Base-by-base conservation (phyloP, 2,888 invertebrate species). In the Melipona bicolor region DNA sequence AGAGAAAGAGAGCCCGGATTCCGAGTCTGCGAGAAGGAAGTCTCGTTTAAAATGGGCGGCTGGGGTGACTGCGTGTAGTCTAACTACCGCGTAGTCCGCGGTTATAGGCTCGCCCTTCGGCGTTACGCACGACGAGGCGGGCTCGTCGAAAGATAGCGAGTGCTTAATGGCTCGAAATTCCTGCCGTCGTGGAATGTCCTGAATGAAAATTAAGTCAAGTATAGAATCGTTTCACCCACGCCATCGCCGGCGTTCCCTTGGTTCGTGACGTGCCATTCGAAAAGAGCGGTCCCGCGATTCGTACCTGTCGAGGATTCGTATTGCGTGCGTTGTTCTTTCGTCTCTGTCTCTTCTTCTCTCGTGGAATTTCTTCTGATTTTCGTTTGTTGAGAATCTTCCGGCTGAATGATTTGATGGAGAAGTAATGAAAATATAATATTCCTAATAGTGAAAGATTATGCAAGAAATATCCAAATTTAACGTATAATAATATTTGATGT, bases 151-250 rank as follows among this genome's bases (percentile, higher is more conserved):
- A 93, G 93, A 94, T 94, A 94, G 92, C 93, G 90, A 92, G 91
- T 92, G 92, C 90, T 94, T 94, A 94, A 94, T 94, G 93, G 94
- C 91, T 91, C 88, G 93, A 93, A 93, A 94, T 94, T 94, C 93
- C 93, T 90, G 87, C 88, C 91, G 89, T 85, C 90, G 90, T 87
- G 92, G 92, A 94, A 93, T 93, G 92, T 89, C 89, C 87, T 91
- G 93, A 94, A 94, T 94, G 93, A 93, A 92, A 94, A 94, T 94
- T 92, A 93, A 94, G 93, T 93, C 91, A 90, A 92, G 91, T 89
- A 89, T 88, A 74, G 61, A 81, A 70, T 83, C 77, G 79, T 54
- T 36, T 68, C 64, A 52, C 62, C 9, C 67, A 9, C 56, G 3
- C 59, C 32, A 13, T 54, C 32, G 4, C 27, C 56, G 15, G 3